Evolutionary conservation across 2,888 invertebrate genomes (phyloP).

Genomic region (Dendrolimus pini): DNA sequence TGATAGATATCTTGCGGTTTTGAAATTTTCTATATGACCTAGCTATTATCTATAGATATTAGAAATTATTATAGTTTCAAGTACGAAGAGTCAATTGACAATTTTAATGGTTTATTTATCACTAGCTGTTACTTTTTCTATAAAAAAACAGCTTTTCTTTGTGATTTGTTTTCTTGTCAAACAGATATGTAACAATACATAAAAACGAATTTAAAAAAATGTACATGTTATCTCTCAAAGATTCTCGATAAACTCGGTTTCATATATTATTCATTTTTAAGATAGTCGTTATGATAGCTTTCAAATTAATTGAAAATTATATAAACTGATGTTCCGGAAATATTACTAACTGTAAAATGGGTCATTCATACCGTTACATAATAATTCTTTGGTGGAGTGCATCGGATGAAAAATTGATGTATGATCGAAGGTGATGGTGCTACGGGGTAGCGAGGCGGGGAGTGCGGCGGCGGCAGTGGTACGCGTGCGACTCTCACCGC

Average conservation of each 20-base stretch:
- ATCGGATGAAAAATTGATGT: constrained; percentile 62
- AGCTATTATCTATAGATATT: too few relatives aligned
- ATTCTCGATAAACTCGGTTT: background rate
- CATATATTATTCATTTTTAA: background rate
- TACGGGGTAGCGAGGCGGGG: constrained; percentile 41
- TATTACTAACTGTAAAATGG: constrained; percentile 31
- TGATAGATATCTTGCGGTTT: too few relatives aligned
- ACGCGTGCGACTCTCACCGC: constrained; percentile 72
- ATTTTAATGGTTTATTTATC: too few relatives aligned
- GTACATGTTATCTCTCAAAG: too few relatives aligned
- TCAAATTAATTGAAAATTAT: background rate
- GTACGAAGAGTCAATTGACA: too few relatives aligned
- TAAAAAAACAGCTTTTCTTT: too few relatives aligned
- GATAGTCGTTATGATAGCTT: background rate
- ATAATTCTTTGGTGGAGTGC: constrained; percentile 59
- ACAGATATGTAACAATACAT: too few relatives aligned
- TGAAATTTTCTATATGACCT: too few relatives aligned
- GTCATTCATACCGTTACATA: constrained; percentile 65
- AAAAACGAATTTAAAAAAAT: too few relatives aligned
- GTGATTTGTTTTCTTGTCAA: too few relatives aligned
- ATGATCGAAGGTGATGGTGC: constrained; percentile 55
- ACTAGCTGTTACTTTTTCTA: too few relatives aligned
- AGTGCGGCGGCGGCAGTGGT: constrained; percentile 37
- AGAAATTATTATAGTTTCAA: too few relatives aligned
- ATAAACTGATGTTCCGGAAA: constrained; percentile 6